Percentiles rank a stretch among this genome's conserved stretches.
These are phyloP conservation scores for Gymnothorax reevesii DNA, from an alignment of 2,797 vertebrate genomes.

Conservation along the genomic window DNA sequence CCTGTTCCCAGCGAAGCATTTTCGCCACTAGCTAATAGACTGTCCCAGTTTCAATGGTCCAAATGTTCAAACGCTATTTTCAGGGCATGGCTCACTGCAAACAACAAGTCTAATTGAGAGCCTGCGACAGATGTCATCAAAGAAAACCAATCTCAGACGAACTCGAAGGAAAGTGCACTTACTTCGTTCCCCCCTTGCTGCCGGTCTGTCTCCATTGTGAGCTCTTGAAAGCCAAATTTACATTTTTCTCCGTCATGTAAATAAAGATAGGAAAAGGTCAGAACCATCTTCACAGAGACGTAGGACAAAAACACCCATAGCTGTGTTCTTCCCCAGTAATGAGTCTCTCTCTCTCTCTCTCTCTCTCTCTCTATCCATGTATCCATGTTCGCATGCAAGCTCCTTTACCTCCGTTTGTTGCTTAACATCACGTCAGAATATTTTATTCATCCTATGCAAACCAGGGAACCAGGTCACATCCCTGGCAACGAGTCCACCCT, in stretches of 20 bases:
- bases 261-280: constrained; percentile 45
- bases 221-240: not conserved
- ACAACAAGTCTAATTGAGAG: not conserved
- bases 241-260: constrained; percentile 17
- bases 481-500: not conserved
- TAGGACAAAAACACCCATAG: constrained; percentile 39
- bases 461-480: not conserved
- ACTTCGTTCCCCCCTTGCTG: not conserved
- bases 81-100: no score
- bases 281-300: not conserved
- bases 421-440: constrained; percentile 38
- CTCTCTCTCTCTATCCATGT: no score
- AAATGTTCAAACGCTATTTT: no score
- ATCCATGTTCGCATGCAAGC: not conserved
- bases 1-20: no score
- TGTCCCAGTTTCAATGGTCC: no score
- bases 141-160: constrained; percentile 29
- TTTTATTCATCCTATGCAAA: constrained; percentile 40
- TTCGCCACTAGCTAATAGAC: no score
- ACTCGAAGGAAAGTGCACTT: constrained; percentile 1
- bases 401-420: constrained; percentile 36
- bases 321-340: not conserved
- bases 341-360: constrained; percentile 19
- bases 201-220: no score
- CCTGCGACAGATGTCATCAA: constrained; percentile 3